Percentiles rank a stretch among this genome's conserved stretches.
Conservation (phyloP, 2,888 invertebrate species). For the Ceriagrion tenellum region DNA sequence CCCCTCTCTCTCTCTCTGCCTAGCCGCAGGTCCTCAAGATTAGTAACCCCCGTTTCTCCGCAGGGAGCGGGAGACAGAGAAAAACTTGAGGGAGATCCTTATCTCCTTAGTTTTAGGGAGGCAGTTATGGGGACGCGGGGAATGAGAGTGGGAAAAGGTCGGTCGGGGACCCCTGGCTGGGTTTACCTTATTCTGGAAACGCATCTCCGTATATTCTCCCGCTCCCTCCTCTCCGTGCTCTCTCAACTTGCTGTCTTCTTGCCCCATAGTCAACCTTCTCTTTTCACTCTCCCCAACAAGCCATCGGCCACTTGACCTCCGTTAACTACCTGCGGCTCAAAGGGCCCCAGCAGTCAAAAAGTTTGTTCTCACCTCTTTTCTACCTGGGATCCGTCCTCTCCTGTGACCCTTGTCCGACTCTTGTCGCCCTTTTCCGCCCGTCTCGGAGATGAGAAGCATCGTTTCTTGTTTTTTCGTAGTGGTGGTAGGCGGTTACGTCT, state of each 20-base stretch:
- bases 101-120: conserved; percentile 43
- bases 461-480: neutral
- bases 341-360: neutral
- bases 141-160: neutral
- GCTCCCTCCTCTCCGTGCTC: neutral
- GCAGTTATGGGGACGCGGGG: neutral
- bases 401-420: neutral
- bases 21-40: conserved; percentile 1
- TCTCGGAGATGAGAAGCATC: neutral
- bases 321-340: conserved; percentile 35
- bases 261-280: neutral
- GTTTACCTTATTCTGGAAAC: conserved; percentile 55
- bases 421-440: neutral
- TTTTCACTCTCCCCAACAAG: neutral
- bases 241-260: neutral
- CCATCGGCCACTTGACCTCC: neutral
- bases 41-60: neutral
- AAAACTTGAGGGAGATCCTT: conserved; percentile 38
- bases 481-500: neutral
- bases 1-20: neutral
- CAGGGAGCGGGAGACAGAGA: neutral
- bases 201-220: neutral
- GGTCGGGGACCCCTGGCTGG: conserved; percentile 40
- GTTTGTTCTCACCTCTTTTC: conserved; percentile 54
- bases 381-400: conserved; percentile 30